Evolutionary conservation across 2,113 vertebrate genomes (phyloP).

Genomic region (Ameiurus melas): DNA sequence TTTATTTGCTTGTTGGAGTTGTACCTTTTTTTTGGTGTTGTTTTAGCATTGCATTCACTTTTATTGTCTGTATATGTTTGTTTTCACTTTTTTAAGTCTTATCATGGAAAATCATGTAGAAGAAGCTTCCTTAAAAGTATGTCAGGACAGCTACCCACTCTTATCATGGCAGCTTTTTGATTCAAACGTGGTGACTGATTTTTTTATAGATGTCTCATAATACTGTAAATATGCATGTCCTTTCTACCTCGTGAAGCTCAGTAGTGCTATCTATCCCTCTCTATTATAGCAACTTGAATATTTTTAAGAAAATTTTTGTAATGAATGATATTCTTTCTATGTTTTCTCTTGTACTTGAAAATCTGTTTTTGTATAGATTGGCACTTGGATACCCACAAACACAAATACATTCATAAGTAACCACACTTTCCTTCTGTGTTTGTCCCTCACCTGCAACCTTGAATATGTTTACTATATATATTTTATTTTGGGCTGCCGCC

Average conservation of each 20-base stretch:
- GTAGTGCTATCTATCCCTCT: constrained; percentile 12
- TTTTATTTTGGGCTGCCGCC: constrained; percentile 39
- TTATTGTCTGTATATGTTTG: constrained; percentile 10
- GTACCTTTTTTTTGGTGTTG: neutral
- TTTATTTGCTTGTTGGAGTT: neutral
- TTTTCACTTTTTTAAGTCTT: constrained; percentile 34
- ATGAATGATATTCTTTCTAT: constrained; percentile 28
- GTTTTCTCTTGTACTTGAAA: constrained; percentile 4
- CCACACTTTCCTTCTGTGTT: neutral
- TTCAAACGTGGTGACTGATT: constrained; percentile 58
- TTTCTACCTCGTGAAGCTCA: constrained; percentile 35
- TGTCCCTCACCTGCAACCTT: neutral
- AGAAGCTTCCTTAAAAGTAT: constrained; percentile 36
- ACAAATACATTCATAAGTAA: neutral
- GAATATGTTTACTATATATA: constrained; percentile 10
- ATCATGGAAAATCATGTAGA: constrained; percentile 24
- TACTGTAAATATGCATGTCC: constrained; percentile 51
- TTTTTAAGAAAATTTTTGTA: constrained; percentile 2
- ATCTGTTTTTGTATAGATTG: constrained; percentile 20
- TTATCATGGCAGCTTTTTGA: constrained; percentile 38
- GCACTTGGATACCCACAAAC: neutral
- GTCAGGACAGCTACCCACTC: constrained; percentile 42
- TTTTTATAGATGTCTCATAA: constrained; percentile 47
- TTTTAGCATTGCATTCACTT: neutral
- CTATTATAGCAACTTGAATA: constrained; percentile 18